Base-by-base conservation (phyloP, 2,888 invertebrate genomes). In the Micropterix aruncella region DNA sequence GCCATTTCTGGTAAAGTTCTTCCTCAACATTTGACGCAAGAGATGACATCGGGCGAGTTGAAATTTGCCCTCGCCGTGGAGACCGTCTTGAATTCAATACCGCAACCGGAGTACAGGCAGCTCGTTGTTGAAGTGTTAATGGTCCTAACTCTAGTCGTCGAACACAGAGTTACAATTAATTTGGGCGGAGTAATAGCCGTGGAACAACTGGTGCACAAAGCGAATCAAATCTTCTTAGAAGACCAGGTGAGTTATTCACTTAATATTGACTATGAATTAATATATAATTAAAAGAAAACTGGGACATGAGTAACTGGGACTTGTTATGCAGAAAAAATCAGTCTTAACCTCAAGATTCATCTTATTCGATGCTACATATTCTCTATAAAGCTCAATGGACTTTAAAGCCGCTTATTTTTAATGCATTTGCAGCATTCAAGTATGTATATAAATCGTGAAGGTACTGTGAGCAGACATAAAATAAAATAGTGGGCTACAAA, bases 41-140 rank as follows among this genome's bases (percentile, higher is more conserved):
- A 97, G 79, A 99, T 99, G 99, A 99, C 99, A 1, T 80, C 95
- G 0, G 95, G 95, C 38, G 99, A 99, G 67, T 66, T 97, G 54
- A 99, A 99, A 68, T 99, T 99, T 66, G 97, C 99, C 0, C 70
- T 99, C 14, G 92, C 93, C 44, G 96, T 99, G 1, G 99, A 99
- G 66, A 89, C 93, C 2, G 95, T 95, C 2, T 70, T 99, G 42
- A 99, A 97, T 62, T 84, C 89, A 42, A 95, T 99, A 55, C 94
- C 96, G 0, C 95, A 97, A 62, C 97, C 99, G 1, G 99, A 99
- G 62, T 99, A 97, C 65, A 76, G 99, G 16, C 96, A 97, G 61
- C 66, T 97, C 50, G 85, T 97, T 44, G 96, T 99, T 0, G 97
- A 99, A 67, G 95, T 94, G 0, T 67, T 99, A 42, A 96, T 96